These are phyloP conservation scores for Pogonophryne albipinna DNA, from an alignment of 2,797 vertebrate species.

Conservation along the genomic window DNA sequence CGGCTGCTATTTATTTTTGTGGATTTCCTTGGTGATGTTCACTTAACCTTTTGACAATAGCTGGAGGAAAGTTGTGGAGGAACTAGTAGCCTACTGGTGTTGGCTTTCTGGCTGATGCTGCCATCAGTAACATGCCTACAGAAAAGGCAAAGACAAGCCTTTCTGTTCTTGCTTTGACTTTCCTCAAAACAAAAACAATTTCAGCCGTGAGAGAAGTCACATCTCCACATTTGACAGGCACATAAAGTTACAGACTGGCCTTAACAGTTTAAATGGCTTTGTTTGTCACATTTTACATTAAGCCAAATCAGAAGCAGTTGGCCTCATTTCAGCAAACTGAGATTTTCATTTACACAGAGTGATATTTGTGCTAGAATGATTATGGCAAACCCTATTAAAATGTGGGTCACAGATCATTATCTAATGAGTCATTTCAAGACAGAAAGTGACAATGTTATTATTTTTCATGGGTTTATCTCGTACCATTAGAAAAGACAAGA, in stretches of 20 bases:
- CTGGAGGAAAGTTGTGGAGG: conserved; percentile 7
- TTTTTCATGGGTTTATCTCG: neutral
- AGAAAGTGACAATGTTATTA: neutral
- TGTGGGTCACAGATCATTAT: conserved; percentile 2
- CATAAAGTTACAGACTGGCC: conserved; percentile 69
- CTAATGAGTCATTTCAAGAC: conserved; percentile 5
- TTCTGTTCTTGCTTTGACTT: neutral
- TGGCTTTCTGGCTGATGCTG: neutral
- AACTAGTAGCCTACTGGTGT: neutral
- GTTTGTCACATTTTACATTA: conserved; percentile 36
- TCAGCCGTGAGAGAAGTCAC: conserved; percentile 29
- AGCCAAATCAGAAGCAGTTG: conserved; percentile 34
- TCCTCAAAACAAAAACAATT: neutral
- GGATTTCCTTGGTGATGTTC: neutral
- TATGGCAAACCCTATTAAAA: conserved; percentile 31
- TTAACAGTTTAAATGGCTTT: conserved; percentile 60
- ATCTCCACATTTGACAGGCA: conserved; percentile 56
- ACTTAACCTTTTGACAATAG: conserved; percentile 5
- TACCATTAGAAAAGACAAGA: conserved; percentile 15
- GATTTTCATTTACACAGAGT: conserved; percentile 5
- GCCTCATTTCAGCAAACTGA: conserved; percentile 27
- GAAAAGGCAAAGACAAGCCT: conserved; percentile 16
- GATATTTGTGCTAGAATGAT: neutral
- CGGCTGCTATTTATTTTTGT: conserved; percentile 10
- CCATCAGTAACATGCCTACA: conserved; percentile 13